A percentile compares a stretch with the other conserved stretches of the same genome.
These are phyloP conservation scores for Odontophorus gujanensis DNA, from an alignment of 2,113 vertebrate genomes.

Conservation along the genomic window DNA sequence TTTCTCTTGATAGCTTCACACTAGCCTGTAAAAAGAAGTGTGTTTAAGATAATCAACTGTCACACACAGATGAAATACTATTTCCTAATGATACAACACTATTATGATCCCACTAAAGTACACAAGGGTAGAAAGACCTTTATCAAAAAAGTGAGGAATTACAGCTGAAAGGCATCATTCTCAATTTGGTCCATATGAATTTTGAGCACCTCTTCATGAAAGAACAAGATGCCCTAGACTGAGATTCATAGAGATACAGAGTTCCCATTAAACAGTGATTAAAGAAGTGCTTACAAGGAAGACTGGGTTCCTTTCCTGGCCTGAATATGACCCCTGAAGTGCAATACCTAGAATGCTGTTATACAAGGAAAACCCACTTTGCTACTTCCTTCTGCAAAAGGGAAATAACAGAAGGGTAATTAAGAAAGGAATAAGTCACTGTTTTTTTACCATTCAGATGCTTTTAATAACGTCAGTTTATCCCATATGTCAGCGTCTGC, in stretches of 20 bases:
- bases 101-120: not conserved
- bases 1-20: not conserved
- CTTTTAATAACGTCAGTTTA: not conserved
- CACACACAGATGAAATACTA: not conserved
- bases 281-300: not conserved
- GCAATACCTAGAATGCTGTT: not conserved
- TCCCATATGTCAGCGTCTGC: not conserved
- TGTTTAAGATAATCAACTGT: not conserved
- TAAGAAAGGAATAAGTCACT: not conserved
- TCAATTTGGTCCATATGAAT: too few species aligned
- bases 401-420: not conserved
- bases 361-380: not conserved
- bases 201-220: too few species aligned
- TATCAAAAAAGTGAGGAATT: not conserved
- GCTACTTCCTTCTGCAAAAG: not conserved
- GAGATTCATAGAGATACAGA: not conserved
- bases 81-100: not conserved
- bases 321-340: not conserved
- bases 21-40: not conserved
- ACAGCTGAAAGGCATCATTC: not conserved
- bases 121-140: not conserved
- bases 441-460: not conserved
- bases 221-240: not conserved
- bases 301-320: not conserved
- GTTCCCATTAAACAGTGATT: not conserved